Base-by-base conservation (phyloP, 2,797 vertebrate species). In the Leptoclinus maculatus region DNA sequence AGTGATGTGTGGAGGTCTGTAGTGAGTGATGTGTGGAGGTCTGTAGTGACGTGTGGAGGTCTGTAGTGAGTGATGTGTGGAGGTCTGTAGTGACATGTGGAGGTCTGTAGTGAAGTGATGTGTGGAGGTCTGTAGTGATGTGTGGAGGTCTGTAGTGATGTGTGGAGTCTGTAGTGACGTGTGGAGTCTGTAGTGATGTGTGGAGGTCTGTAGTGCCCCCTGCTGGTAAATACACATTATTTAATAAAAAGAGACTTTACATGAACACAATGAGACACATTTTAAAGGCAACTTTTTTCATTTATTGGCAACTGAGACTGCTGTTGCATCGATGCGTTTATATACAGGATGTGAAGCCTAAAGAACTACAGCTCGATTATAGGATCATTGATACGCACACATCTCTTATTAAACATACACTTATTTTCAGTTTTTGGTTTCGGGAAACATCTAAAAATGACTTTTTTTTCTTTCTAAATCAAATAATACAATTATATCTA, bases 271-370 rank as follows among this genome's bases (percentile, higher is more conserved):
- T 1, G 4, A 43, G 47, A 71, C 6, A n/a, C 1, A 9, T 29
- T 53, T 85, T 85, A 79, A 92, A 92, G 89, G 90, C 84, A 91
- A 87, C 83, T 79, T 89, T 83, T 34, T 62, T 88, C 76, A 87
- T 92, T 92, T 84, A 92, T 92, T 93, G 90, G 89, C 91, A 92
- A 93, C 90, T 91, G 76, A 79, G 83, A 92, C 81, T 84, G 66
- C 69, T 66, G 64, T 84, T 72, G 80, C 67, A 88, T 84, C 83
- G 80, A 84, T 78, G 83, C 74, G 21, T 88, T 71, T 90, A 86
- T 88, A 14, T 90, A 89, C 86, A 92, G 81, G 34, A 72, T 45
- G 45, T 82, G 64, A 88, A 88, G 85, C 80, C 78, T 76, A 85
- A 79, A 91, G 65, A 7, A 34, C 6, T 7, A 34, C 82, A 78